Conservation (phyloP, 2,113 vertebrate species). For the Campylorhamphus procurvoides region DNA sequence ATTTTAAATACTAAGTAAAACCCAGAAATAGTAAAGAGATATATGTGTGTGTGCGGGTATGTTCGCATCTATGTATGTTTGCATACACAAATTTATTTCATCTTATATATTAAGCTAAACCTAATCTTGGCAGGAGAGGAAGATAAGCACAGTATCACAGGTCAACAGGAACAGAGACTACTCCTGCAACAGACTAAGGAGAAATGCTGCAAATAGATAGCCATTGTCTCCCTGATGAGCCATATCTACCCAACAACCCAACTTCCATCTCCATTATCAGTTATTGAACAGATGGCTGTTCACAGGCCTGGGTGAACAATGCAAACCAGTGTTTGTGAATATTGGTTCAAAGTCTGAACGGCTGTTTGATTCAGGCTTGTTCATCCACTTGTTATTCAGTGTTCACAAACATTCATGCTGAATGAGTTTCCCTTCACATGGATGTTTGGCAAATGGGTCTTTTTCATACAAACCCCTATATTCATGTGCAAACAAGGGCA, state of each 20-base stretch:
- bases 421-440: slow-evolving; percentile 68
- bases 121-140: neutral
- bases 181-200: neutral
- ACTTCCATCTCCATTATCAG: slow-evolving; percentile 66
- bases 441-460: slow-evolving; percentile 66
- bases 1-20: neutral
- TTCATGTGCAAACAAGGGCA: slow-evolving; percentile 69
- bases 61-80: neutral
- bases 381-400: slow-evolving; percentile 66
- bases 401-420: slow-evolving; percentile 57
- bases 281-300: slow-evolving; percentile 68
- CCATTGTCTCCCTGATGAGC: slow-evolving; percentile 55
- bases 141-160: neutral
- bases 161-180: neutral
- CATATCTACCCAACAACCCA: slow-evolving; percentile 60
- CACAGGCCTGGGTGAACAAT: slow-evolving; percentile 56
- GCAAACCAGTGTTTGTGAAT: slow-evolving; percentile 54
- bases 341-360: slow-evolving; percentile 67
- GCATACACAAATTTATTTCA: neutral
- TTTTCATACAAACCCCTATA: slow-evolving; percentile 58
- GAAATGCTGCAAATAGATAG: slow-evolving; percentile 35
- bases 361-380: slow-evolving; percentile 66
- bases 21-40: neutral
- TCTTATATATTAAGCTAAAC: neutral
- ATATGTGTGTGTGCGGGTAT: neutral